A percentile compares a stretch with the other conserved stretches of the same genome.
Conservation (phyloP, 1,140 invertebrate genomes). For the Lordiphosa mommai region DNA sequence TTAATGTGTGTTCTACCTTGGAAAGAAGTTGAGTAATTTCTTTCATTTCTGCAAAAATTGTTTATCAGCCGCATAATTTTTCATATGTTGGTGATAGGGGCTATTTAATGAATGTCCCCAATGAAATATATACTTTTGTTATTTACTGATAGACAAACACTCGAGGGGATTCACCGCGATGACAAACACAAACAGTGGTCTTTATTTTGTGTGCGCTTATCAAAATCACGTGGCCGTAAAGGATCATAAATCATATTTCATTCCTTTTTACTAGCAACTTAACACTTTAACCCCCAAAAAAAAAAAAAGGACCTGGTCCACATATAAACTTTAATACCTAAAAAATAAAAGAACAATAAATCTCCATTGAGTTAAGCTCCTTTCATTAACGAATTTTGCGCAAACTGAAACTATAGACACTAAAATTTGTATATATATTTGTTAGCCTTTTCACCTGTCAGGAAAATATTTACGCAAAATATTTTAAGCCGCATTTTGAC, state of each 20-base stretch:
- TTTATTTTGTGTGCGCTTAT: not conserved
- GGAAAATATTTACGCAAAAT: conserved; percentile 70
- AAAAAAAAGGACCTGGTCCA: not conserved
- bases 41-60: no score
- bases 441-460: conserved; percentile 51
- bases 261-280: conserved; percentile 6
- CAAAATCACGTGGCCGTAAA: not conserved
- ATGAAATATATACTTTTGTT: no score
- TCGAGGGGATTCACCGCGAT: no score
- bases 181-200: no score
- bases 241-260: conserved; percentile 3
- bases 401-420: conserved; percentile 24
- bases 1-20: no score
- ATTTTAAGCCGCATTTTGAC: conserved; percentile 74
- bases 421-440: no score
- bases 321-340: conserved; percentile 27
- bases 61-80: no score
- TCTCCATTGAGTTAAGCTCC: conserved; percentile 68
- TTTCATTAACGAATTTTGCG: conserved; percentile 68
- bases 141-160: no score
- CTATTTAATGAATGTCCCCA: no score
- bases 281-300: conserved; percentile 3
- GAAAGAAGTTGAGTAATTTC: no score
- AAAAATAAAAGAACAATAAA: conserved; percentile 61
- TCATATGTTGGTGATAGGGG: no score